Conservation (phyloP, 2,113 vertebrate genomes). For the Nycticryphes semicollaris region DNA sequence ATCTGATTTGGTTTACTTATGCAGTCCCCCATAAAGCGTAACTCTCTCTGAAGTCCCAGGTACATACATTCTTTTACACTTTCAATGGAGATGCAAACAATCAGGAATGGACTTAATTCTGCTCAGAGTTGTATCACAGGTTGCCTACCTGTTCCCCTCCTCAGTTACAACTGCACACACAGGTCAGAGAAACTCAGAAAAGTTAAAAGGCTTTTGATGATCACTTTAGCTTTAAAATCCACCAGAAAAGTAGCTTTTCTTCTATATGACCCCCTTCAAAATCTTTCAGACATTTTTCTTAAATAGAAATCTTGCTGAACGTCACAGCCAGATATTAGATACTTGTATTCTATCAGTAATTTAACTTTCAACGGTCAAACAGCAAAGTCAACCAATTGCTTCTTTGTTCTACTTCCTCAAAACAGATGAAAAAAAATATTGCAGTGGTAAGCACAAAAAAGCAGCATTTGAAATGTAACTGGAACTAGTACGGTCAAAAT, state of each 20-base stretch:
- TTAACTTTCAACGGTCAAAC: not conserved
- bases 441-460: constrained; percentile 17
- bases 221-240: not conserved
- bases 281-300: not conserved
- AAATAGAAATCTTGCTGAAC: not conserved
- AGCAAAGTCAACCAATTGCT: constrained; percentile 43
- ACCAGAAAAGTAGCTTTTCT: not conserved
- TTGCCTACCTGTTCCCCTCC: not conserved
- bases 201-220: not conserved
- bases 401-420: constrained; percentile 19
- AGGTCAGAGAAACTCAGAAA: not conserved
- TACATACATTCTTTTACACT: not conserved
- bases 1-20: not conserved
- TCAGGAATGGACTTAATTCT: not conserved
- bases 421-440: not conserved
- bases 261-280: not conserved
- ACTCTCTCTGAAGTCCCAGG: not conserved
- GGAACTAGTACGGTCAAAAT: constrained; percentile 26
- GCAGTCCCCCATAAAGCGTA: not conserved
- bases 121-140: not conserved
- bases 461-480: constrained; percentile 22
- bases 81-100: not conserved
- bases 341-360: not conserved
- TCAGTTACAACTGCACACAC: not conserved
- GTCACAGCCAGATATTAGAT: not conserved